Evolutionary conservation across 2,888 invertebrate species (phyloP), one percentile per base, ranked within the genome.

Genomic region (Muschampia plurimacula): DNA sequence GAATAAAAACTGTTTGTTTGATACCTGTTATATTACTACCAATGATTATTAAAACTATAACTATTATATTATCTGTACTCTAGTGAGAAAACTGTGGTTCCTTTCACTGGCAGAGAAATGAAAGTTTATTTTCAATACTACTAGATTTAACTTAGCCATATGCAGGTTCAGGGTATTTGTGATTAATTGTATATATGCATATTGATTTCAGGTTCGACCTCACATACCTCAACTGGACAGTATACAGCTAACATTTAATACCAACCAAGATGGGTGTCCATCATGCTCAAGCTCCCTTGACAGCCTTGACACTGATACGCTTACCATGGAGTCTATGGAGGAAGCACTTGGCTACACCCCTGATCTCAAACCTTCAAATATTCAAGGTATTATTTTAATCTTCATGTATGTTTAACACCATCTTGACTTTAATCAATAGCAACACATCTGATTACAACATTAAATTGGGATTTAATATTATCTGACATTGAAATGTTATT

Each of bases 201-300:
- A 15, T 52, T 52, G 8, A 52, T 77, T 95, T 49, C 84, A 96
- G 96, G 95, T 96, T 76, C 91, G 96, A 77, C 96, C 96, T 10
- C 95, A 96, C 76, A 96, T 96, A 89, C 96, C 96, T 73, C 96
- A 96, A 82, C 85, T 96, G 73, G 96, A 96, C 64, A 95, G 95
- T 77, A 86, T 96, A 75, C 96, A 96, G 82, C 84, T 96, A 69
- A 87, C 92, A 66, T 78, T 95, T 74, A 89, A 86, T 74, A 82
- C 86, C 28, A 94, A 91, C 74, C 86, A 89, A 2, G 93, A 94
- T 62, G 91, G 87, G 55, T 94, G 94, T 3, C 93, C 94, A 0
- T 91, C 94, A 2, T 93, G 93, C 74, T 93, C 94, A 0, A 92
- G 93, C 0, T 92, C 93, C 6, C 82, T 95, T 77, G 95, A 95